Evolutionary conservation across 2,888 invertebrate genomes (phyloP), one percentile per base, ranked within the genome.

Genomic region (Papilio elwesi): DNA sequence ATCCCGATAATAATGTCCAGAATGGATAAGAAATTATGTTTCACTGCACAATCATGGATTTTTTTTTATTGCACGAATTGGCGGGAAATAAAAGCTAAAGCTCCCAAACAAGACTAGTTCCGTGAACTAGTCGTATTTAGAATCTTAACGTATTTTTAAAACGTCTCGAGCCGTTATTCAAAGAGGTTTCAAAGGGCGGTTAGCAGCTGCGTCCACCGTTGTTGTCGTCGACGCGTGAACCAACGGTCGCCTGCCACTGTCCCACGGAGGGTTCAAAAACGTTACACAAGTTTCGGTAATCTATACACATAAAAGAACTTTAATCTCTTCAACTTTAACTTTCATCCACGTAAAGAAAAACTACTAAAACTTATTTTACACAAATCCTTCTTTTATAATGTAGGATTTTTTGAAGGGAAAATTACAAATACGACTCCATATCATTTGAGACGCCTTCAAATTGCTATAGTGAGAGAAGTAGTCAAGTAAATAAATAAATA

Each of bases 111-210:
- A 67, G 51, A 16, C 57, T 16, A 59, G 52, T 62, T 59, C 10
- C 43, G 43, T 43, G 36, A 57, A 15, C n/a, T 16, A 68, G 63
- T 64, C 36, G 26, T 57, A 57, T 62, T 15, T 9, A 43, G 6
- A 43, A 13, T n/a, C 38, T 70, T 71, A 71, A 74, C 76, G 70
- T 65, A n/a, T 49, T 62, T 67, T 62, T 55, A 6, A 63, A 71
- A 68, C 69, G 69, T 68, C 70, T 67, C 57, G 67, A 52, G 79
- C 79, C 75, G 78, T 82, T 81, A 81, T 84, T 81, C 82, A 86
- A 86, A 85, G 77, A 82, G 82, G 79, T 83, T 83, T 81, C 85
- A 82, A 86, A 85, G 85, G 85, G 85, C 78, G 70, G 68, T 49
- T 62, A 78, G 75, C 82, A 83, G 83, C 82, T 84, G 83, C 79